Conservation (phyloP, 2,797 vertebrate genomes). For the Cichlasoma orientale region DNA sequence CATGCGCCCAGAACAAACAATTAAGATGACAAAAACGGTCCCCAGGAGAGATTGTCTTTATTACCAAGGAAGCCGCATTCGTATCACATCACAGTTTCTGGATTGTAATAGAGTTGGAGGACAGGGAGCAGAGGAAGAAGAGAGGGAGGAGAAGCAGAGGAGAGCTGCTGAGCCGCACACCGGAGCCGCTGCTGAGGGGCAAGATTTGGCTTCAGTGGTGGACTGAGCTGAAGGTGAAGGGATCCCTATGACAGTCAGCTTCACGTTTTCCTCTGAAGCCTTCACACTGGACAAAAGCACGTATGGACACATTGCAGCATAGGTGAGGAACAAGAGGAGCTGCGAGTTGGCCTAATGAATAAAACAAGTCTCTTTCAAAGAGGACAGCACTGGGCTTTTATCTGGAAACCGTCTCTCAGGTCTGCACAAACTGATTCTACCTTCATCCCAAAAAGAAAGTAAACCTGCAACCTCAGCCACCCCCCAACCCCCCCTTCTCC, state of each 20-base stretch:
- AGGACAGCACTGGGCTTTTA: constrained; percentile 49
- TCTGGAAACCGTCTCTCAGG: constrained; percentile 66
- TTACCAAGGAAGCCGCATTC: constrained; percentile 67
- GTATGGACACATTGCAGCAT: constrained; percentile 51
- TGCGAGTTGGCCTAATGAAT: constrained; percentile 55
- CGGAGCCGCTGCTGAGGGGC: constrained; percentile 49
- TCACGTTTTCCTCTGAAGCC: constrained; percentile 21
- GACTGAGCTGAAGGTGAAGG: constrained; percentile 68
- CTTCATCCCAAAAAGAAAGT: constrained; percentile 55
- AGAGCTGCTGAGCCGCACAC: constrained; percentile 55
- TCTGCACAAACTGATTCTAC: constrained; percentile 71
- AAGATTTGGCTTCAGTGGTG: constrained; percentile 63
- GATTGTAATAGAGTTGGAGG: constrained; percentile 69
- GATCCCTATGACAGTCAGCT: constrained; percentile 35
- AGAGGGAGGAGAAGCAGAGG: constrained; percentile 62
- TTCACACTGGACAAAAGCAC: constrained; percentile 33
- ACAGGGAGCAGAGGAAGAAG: constrained; percentile 57
- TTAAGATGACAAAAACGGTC: constrained; percentile 74
- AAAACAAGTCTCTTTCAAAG: constrained; percentile 40
- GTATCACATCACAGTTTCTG: constrained; percentile 63
- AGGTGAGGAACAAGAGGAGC: constrained; percentile 44
- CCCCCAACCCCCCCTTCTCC: constrained; percentile 5
- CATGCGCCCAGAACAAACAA: constrained; percentile 59
- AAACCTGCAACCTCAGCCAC: constrained; percentile 56
- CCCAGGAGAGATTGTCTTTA: constrained; percentile 53